These are phyloP conservation scores for Netelia inedita DNA, from an alignment of 2,888 invertebrate genomes.

Conservation along the genomic window DNA sequence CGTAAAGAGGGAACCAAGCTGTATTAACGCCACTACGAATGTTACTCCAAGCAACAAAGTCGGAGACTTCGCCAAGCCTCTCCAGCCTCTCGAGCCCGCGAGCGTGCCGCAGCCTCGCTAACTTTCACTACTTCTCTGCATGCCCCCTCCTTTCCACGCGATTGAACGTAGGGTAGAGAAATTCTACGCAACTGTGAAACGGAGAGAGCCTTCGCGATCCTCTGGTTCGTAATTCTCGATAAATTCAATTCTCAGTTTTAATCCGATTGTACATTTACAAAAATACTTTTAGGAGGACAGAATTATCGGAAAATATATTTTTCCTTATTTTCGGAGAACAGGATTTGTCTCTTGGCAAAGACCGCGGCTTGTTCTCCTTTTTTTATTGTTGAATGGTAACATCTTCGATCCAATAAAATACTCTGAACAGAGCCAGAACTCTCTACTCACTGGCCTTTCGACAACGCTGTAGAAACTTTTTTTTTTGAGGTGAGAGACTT, in stretches of 20 bases:
- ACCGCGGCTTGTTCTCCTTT: background rate
- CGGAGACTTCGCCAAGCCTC: background rate
- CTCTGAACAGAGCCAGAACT: too few relatives aligned
- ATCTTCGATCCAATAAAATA: too few relatives aligned
- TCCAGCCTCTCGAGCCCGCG: conserved; percentile 48
- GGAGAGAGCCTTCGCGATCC: conserved; percentile 36
- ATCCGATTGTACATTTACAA: background rate
- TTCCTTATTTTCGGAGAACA: background rate
- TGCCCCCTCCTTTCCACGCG: conserved; percentile 68
- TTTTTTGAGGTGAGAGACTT: too few relatives aligned
- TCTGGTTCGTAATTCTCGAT: conserved; percentile 32
- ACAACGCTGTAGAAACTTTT: too few relatives aligned
- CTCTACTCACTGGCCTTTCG: too few relatives aligned
- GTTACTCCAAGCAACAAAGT: background rate
- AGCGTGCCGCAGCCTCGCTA: conserved; percentile 68
- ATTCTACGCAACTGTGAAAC: conserved; percentile 71
- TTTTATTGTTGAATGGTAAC: too few relatives aligned
- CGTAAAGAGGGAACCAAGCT: conserved; percentile 3
- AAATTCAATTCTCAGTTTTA: conserved; percentile 12
- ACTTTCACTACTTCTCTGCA: conserved; percentile 78
- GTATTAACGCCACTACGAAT: background rate
- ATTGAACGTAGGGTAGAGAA: conserved; percentile 72
- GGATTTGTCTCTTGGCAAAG: background rate
- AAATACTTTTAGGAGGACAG: background rate
- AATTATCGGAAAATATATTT: background rate